Base-by-base conservation (phyloP, 2,113 vertebrate genomes). In the Theristicus caerulescens region DNA sequence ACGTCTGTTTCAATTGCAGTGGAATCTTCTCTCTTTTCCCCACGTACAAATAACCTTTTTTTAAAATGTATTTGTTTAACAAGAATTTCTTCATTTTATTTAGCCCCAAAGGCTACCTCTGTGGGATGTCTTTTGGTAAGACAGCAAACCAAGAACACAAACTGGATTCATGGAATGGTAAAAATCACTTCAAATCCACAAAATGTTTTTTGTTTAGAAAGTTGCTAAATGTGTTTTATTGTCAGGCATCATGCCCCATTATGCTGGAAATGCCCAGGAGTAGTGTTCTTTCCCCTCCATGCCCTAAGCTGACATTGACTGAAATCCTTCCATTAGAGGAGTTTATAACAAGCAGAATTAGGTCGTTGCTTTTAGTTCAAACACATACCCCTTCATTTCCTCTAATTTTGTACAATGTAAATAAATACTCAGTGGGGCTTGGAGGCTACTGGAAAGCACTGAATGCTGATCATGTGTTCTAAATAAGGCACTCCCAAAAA, bases 361-460 rank as follows among this genome's bases (percentile, higher is more conserved):
- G 86, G 74, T 78, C 93, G 96, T 96, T 97, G 82, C 96, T 97
- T 90, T 94, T 74, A 86, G 71, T 93, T 97, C 97, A 97, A 97
- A 97, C 97, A 97, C 97, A 98, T 96, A 96, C 89, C 97, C 97
- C 93, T 97, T 98, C 98, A 98, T 98, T 98, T 98, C 98, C 98
- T 98, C 98, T 96, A 94, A 97, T 98, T 98, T 98, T 97, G 97
- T 97, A 92, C 97, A 98, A 98, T 97, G 97, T 98, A 98, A 98
- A 98, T 98, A 98, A 98, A 98, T 96, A 97, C 97, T 98, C 94
- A 7, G 69, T 83, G 95, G 95, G 95, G 91, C 93, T 98, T 93
- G 94, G 95, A 97, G 97, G 97, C 98, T 98, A 98, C 98, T 98
- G 98, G 96, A 97, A 97, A 94, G 96, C 91, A 36, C 70, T 77